Evolutionary conservation across 2,113 vertebrate genomes (phyloP).

Genomic region (Megaceryle torquata): DNA sequence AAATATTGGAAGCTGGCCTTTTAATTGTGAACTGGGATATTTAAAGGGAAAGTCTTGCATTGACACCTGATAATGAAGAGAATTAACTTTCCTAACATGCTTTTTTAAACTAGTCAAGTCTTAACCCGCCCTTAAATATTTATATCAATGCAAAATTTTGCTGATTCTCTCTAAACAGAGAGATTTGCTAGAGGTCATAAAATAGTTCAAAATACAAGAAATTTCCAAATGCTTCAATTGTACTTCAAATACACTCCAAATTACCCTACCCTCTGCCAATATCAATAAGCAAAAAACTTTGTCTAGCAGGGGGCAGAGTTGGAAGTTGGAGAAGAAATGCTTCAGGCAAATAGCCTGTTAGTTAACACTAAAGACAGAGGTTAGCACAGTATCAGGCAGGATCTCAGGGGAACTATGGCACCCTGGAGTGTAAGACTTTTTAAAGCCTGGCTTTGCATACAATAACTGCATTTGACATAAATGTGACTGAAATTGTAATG

Average conservation of each 20-base stretch:
- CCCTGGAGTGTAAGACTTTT: neutral
- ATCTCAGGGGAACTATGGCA: neutral
- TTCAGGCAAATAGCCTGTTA: conserved; percentile 4
- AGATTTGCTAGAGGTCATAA: neutral
- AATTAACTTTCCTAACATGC: neutral
- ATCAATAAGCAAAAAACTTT: conserved; percentile 3
- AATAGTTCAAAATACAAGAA: neutral
- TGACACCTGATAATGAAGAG: neutral
- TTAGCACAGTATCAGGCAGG: neutral
- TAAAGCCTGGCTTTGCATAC: neutral
- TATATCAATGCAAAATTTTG: neutral
- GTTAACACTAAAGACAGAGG: neutral
- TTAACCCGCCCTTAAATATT: neutral
- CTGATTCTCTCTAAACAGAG: neutral
- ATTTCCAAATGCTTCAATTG: neutral
- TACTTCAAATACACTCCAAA: neutral
- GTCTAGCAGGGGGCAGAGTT: neutral
- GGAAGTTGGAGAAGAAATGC: neutral
- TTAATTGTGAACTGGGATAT: neutral
- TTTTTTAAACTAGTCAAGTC: neutral
- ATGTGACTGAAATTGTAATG: neutral
- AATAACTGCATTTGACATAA: neutral
- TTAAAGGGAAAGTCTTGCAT: neutral
- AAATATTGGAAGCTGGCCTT: neutral
- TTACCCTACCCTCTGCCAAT: neutral